Evolutionary conservation across 2,888 invertebrate genomes (phyloP), one percentile per base, ranked within the genome.

Genomic region (Dryocosmus kuriphilus): DNA sequence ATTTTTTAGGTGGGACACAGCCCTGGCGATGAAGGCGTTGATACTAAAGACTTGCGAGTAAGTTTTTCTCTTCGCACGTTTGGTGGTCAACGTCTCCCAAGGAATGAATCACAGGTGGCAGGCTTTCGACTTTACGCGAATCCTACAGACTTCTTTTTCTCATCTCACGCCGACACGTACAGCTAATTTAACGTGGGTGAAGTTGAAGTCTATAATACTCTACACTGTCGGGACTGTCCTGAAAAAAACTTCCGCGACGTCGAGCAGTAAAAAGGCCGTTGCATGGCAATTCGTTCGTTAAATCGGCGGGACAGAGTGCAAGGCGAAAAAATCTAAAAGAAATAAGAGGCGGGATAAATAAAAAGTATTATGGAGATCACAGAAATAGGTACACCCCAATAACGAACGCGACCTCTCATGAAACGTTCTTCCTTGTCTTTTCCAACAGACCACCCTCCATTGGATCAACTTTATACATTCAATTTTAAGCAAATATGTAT

Each of bases 81-180:
- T 61, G 60, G 67, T 75, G 79, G 81, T 77, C 79, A 81, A 81
- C 81, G 74, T 74, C 74, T 79, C 67, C 74, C 55, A 74, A 76
- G 80, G 81, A 81, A 81, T 78, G 84, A 82, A 78, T 81, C 81
- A 77, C 84, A 84, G 84, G 84, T 84, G 81, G 80, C 57, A 62
- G 57, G 55, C 77, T 75, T 75, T 60, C 51, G 63, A 74, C 74
- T 77, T 78, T 80, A 77, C 32, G 24, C 55, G 76, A 61, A 60
- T 75, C 61, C 60, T 19, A 71, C 51, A 46, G 46, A 71, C 46
- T 71, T 71, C 71, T 51, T 71, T 71, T 71, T 71, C 71, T 71
- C 67, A 71, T 51, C 65, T 67, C 41, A 51, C 30, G 51, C 71
- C 71, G 27, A 71, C 71, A 71, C 71, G 71, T 51, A 71, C 51